Evolutionary conservation across 2,113 vertebrate species (phyloP).

Genomic region (Trinectes maculatus): DNA sequence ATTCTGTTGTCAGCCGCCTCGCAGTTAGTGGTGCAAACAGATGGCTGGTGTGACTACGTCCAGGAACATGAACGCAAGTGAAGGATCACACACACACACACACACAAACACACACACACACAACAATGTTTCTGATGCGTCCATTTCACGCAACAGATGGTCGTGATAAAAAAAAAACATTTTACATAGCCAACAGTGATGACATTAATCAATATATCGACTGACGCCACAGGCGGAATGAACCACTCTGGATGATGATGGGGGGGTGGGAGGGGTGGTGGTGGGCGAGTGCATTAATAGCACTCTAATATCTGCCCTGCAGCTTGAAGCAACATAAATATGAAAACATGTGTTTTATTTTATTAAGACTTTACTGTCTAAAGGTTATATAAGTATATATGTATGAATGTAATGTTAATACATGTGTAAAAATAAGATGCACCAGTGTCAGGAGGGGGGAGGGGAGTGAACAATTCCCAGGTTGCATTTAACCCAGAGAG

Average conservation of each 20-base stretch:
- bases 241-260: background rate
- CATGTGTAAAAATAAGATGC: no score
- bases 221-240: background rate
- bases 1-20: background rate
- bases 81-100: background rate
- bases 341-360: background rate
- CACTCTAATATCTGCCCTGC: background rate
- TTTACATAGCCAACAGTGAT: background rate
- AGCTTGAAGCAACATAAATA: background rate
- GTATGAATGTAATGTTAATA: no score
- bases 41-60: background rate
- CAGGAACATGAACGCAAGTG: no score
- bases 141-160: background rate
- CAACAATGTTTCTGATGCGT: background rate
- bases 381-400: no score
- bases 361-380: background rate
- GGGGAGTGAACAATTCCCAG: no score
- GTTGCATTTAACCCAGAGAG: no score
- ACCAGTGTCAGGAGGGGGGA: no score
- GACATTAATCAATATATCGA: background rate
- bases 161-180: background rate
- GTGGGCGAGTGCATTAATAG: background rate
- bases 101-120: background rate
- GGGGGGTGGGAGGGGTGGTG: background rate
- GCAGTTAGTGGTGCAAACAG: background rate